Conservation (phyloP, 30 jellyfish, hydroid and myxozoan species). For the Aurelia sp. region DNA sequence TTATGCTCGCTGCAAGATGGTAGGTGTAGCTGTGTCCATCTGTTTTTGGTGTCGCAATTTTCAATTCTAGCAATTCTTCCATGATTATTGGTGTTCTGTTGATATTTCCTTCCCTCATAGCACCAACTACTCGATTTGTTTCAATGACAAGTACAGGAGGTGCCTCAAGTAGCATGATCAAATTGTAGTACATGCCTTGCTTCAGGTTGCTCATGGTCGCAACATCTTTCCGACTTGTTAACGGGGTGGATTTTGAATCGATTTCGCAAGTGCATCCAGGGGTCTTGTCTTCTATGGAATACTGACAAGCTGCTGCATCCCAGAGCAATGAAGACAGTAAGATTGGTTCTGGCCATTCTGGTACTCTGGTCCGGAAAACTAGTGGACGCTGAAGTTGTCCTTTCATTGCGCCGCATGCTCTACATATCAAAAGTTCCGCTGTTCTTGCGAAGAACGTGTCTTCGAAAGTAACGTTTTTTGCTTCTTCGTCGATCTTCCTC, state of each 20-base stretch:
- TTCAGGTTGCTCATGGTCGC: no score
- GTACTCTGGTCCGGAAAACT: constrained; percentile 1
- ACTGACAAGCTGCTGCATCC: constrained; percentile 46
- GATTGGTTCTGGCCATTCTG: neutral
- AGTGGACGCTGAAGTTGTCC: neutral
- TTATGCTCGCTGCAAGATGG: constrained; percentile 2
- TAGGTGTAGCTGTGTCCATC: neutral
- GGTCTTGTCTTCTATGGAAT: constrained; percentile 7
- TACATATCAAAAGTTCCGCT: no score
- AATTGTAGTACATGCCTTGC: constrained; percentile 14
- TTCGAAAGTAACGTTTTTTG: neutral
- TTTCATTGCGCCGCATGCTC: no score
- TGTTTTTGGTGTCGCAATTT: neutral
- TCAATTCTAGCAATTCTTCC: neutral
- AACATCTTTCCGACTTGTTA: no score
- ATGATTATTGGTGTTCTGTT: constrained; percentile 1
- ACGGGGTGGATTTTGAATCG: neutral
- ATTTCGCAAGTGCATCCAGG: constrained; percentile 13
- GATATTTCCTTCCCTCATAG: constrained; percentile 1
- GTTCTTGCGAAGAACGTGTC: no score
- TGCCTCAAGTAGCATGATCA: neutral
- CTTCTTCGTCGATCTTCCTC: neutral
- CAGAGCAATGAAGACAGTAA: neutral
- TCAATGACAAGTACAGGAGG: constrained; percentile 13
- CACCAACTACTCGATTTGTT: neutral